A percentile compares a stretch with the other conserved stretches of the same genome.
phyloP scores from a whole-genome alignment of 2,113 vertebrate genomes.

The Mungos mungo region DNA sequence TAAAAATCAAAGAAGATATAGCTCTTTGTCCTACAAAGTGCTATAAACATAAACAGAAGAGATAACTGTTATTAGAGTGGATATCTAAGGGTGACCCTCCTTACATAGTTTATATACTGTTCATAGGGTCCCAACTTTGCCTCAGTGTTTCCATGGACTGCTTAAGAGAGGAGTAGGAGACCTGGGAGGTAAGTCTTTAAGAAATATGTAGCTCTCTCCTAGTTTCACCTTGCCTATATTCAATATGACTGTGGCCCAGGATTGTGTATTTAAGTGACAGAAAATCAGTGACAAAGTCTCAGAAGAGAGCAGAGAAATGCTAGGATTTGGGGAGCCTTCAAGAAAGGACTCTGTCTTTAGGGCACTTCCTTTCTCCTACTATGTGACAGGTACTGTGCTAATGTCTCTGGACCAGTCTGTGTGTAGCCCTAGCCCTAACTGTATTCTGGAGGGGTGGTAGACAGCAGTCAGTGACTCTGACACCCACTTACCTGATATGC shows the following conservation, averaged over 20 bases:
- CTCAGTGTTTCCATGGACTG: neutral
- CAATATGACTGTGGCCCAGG: neutral
- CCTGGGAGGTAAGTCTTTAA: neutral
- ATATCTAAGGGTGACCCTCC: neutral
- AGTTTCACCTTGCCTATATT: neutral
- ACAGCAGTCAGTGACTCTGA: neutral
- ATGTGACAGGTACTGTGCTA: neutral
- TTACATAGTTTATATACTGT: neutral
- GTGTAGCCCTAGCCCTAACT: neutral
- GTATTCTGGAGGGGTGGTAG: neutral
- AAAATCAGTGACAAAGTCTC: neutral
- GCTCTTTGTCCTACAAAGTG: neutral
- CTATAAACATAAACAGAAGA: neutral
- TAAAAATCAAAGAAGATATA: neutral
- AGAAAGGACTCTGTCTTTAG: neutral
- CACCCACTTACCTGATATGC: neutral
- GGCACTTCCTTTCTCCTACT: neutral
- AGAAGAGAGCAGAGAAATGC: neutral
- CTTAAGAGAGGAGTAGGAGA: neutral
- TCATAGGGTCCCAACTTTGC: neutral
- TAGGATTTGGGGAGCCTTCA: neutral
- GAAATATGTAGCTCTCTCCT: neutral
- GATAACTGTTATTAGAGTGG: neutral
- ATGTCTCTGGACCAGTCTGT: neutral
- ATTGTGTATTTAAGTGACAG: neutral